Percentiles rank a stretch among this genome's conserved stretches.
Conservation (phyloP, 2,888 invertebrate genomes). For the Omphaloscelis lunosa region DNA sequence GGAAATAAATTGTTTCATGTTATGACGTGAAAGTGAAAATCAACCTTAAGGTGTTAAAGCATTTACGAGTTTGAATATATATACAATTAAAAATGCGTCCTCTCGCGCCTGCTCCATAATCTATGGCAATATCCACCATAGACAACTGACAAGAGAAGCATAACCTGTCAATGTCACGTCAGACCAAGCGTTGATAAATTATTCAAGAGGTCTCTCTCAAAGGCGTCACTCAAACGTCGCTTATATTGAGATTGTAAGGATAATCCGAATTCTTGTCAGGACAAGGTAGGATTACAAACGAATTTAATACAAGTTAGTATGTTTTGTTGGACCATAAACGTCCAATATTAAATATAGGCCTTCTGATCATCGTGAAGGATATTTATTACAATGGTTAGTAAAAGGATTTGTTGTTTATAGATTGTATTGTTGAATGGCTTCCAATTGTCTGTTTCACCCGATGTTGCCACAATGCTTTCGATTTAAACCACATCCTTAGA, state of each 20-base stretch:
- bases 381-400: constrained; percentile 28
- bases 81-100: background rate
- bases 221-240: constrained; percentile 52
- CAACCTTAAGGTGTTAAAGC: no score
- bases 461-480: background rate
- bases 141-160: constrained; percentile 16
- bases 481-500: background rate
- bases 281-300: constrained; percentile 44
- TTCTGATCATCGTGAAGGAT: constrained; percentile 8
- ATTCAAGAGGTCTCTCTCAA: constrained; percentile 47
- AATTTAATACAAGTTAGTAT: constrained; percentile 37
- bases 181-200: constrained; percentile 38
- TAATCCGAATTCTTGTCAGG: constrained; percentile 46
- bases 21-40: background rate
- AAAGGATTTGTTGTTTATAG: constrained; percentile 15
- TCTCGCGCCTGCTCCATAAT: background rate
- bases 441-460: background rate
- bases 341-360: constrained; percentile 30
- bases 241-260: constrained; percentile 51
- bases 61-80: background rate
- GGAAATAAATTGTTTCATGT: no score
- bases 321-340: constrained; percentile 32
- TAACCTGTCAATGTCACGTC: constrained; percentile 35
- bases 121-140: constrained; percentile 20
- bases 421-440: constrained; percentile 8